phyloP scores from a whole-genome alignment of 2,113 vertebrate genomes.

The Gorsachius goisagi region DNA sequence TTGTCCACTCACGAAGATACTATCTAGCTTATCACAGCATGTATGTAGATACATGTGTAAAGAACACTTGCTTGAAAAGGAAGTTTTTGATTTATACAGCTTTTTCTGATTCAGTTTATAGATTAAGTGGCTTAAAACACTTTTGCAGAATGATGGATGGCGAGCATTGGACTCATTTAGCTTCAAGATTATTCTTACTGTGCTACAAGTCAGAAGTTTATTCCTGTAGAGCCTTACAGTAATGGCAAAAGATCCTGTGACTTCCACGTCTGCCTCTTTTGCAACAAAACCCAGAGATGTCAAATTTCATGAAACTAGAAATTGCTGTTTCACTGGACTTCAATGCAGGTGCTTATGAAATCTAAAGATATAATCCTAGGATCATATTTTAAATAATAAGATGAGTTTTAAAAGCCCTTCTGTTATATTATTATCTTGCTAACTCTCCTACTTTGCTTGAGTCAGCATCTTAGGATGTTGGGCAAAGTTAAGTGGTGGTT shows the following conservation, averaged over 20 bases:
- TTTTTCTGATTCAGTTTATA: neutral
- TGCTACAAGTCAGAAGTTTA: neutral
- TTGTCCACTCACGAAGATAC: neutral
- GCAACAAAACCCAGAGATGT: neutral
- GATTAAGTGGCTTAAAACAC: neutral
- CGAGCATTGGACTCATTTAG: neutral
- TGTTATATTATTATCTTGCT: neutral
- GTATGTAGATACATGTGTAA: neutral
- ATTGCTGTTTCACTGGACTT: neutral
- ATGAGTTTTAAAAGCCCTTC: neutral
- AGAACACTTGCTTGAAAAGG: neutral
- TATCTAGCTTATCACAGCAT: neutral
- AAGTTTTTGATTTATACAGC: neutral
- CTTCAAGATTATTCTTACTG: neutral
- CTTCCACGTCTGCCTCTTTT: neutral
- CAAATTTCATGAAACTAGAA: neutral
- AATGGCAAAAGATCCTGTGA: neutral
- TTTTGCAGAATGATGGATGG: neutral
- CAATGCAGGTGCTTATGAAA: neutral
- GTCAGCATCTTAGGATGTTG: neutral
- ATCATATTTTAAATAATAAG: neutral
- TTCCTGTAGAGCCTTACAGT: neutral
- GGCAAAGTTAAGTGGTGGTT: neutral
- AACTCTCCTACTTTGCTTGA: neutral
- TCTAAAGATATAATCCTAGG: neutral